phyloP scores from a whole-genome alignment of 2,888 invertebrate genomes.

The Allophyes oxyacanthae region DNA sequence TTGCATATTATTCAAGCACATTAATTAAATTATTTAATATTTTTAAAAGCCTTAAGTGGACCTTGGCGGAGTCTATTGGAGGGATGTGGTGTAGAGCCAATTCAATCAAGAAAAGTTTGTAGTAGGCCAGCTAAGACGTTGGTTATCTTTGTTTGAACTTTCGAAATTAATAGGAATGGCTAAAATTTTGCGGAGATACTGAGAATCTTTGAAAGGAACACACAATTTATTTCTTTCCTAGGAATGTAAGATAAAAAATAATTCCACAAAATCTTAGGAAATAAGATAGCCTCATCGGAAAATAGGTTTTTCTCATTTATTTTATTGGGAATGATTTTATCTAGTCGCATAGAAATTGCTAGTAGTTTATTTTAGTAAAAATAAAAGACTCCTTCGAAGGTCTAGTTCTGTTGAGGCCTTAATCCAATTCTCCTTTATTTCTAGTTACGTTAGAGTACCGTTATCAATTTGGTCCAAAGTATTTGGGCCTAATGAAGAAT shows the following conservation, averaged over 20 bases:
- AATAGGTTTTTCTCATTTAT: slow-evolving; percentile 39
- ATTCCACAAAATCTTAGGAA: slow-evolving; percentile 15
- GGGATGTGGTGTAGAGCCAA: slow-evolving; percentile 8
- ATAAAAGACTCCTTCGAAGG: slow-evolving; percentile 34
- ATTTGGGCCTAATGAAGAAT: slow-evolving; percentile 47
- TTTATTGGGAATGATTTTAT: slow-evolving; percentile 43
- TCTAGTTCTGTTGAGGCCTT: slow-evolving; percentile 36
- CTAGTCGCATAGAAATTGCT: slow-evolving; percentile 29
- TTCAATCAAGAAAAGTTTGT: slow-evolving; percentile 50
- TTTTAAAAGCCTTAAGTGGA: slow-evolving; percentile 10
- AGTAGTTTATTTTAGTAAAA: slow-evolving; percentile 36
- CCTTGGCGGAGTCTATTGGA: slow-evolving; percentile 7
- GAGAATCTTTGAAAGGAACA: slow-evolving; percentile 11
- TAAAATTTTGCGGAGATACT: slow-evolving; percentile 2
- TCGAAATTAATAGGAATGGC: slow-evolving; percentile 25
- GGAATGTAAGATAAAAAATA: not conserved
- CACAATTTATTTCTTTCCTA: slow-evolving; percentile 4
- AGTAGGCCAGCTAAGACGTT: slow-evolving; percentile 13
- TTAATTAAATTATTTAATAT: slow-evolving; percentile 8
- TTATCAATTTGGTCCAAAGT: slow-evolving; percentile 50
- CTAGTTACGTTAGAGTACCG: slow-evolving; percentile 37
- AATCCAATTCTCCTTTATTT: slow-evolving; percentile 53
- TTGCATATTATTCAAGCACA: slow-evolving; percentile 6
- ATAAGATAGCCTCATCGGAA: slow-evolving; percentile 12
- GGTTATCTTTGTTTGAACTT: slow-evolving; percentile 38